These are phyloP conservation scores for Cynopterus sphinx DNA, from an alignment of 2,797 vertebrate species.

Conservation along the genomic window DNA sequence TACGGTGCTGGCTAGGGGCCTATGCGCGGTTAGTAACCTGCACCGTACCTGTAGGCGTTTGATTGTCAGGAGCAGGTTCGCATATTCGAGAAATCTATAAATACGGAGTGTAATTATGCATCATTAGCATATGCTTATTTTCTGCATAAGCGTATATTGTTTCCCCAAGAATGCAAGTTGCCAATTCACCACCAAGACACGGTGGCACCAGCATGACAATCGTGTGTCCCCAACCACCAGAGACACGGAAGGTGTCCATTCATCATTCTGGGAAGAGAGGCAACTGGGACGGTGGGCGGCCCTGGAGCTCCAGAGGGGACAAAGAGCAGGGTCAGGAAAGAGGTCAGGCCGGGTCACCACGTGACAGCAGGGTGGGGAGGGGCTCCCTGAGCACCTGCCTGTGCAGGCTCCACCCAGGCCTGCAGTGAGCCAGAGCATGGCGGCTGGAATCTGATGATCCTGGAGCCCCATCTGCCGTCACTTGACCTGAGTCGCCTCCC, in stretches of 20 bases:
- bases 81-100: conserved; percentile 70
- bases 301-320: not conserved
- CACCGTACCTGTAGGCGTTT: conserved; percentile 45
- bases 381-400: not conserved
- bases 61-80: conserved; percentile 44
- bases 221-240: not conserved
- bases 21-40: conserved; percentile 16
- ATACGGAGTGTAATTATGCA: conserved; percentile 60
- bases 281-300: fast-evolving
- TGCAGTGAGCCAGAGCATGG: not conserved
- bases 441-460: not conserved
- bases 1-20: fast-evolving
- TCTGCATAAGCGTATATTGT: conserved; percentile 51
- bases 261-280: not conserved
- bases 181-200: not conserved
- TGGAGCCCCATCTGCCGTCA: not conserved
- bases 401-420: not conserved
- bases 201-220: not conserved
- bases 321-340: not conserved
- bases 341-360: not conserved
- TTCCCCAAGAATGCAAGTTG: conserved; percentile 36
- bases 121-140: conserved; percentile 59
- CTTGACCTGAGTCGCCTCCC: not conserved
- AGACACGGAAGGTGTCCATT: not conserved
- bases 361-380: not conserved